Percentiles rank a stretch among this genome's conserved stretches.
Evolutionary conservation across 2,797 vertebrate species (phyloP).

Genomic region (Spondyliosoma cantharus): DNA sequence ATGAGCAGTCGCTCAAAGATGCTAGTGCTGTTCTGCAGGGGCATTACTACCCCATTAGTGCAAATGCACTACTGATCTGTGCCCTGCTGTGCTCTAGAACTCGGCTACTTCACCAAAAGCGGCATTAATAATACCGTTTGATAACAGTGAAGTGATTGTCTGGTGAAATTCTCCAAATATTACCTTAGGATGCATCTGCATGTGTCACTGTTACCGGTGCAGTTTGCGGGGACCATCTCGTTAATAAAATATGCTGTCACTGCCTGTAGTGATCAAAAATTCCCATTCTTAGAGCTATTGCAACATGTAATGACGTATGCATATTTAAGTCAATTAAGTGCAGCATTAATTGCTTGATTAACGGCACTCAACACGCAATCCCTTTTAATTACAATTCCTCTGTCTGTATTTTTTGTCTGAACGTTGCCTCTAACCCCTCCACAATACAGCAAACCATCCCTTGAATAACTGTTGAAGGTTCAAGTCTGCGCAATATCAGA

Average conservation of each 20-base stretch:
- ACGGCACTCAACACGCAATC: slow-evolving; percentile 39
- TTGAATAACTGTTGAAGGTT: background rate
- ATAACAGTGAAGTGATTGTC: slow-evolving; percentile 54
- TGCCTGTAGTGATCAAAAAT: slow-evolving; percentile 41
- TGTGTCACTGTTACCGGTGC: slow-evolving; percentile 23
- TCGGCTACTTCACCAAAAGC: slow-evolving; percentile 56
- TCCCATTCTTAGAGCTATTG: slow-evolving; percentile 21
- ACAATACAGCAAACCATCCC: background rate
- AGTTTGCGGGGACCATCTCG: slow-evolving; percentile 16
- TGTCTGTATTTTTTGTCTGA: slow-evolving; percentile 12
- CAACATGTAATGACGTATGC: slow-evolving; percentile 50
- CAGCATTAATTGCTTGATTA: slow-evolving; percentile 36
- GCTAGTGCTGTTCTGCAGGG: slow-evolving; percentile 42
- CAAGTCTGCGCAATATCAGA: slow-evolving; percentile 2
- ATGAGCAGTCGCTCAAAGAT: slow-evolving; percentile 55
- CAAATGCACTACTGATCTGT: slow-evolving; percentile 47
- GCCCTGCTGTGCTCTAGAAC: slow-evolving; percentile 54
- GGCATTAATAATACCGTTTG: slow-evolving; percentile 62
- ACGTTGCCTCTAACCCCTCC: background rate
- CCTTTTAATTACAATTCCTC: slow-evolving; percentile 24
- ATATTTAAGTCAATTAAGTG: slow-evolving; percentile 21
- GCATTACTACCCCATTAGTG: slow-evolving; percentile 55
- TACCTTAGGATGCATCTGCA: slow-evolving; percentile 32
- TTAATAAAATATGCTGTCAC: slow-evolving; percentile 49
- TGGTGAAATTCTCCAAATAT: slow-evolving; percentile 38